phyloP scores from a whole-genome alignment of 2,888 invertebrate genomes.

The Scaptomyza parva region DNA sequence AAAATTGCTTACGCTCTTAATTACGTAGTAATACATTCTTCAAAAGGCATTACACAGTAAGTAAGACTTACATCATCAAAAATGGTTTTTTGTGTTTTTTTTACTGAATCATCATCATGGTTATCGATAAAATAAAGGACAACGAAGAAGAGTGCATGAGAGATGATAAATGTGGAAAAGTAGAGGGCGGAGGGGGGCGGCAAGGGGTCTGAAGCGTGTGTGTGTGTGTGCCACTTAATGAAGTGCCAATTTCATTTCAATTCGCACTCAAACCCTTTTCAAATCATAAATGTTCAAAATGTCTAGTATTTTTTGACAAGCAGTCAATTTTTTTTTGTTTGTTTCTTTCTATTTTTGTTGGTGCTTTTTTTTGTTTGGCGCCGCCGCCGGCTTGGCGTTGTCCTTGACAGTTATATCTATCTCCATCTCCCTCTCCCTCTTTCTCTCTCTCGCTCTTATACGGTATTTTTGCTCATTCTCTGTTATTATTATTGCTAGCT shows the following conservation, averaged over 20 bases:
- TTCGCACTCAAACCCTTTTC: constrained; percentile 18
- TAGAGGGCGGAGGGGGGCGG: no score
- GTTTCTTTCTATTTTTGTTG: no score
- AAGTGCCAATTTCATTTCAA: constrained; percentile 35
- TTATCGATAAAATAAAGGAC: no score
- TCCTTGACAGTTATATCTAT: constrained; percentile 44
- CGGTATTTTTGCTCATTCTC: not conserved
- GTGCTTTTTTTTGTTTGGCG: constrained; percentile 33
- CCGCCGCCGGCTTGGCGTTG: constrained; percentile 63
- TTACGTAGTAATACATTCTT: no score
- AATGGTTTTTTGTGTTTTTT: no score
- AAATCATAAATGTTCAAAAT: constrained; percentile 17
- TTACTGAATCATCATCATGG: no score
- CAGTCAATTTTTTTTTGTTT: constrained; percentile 17
- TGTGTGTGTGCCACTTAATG: constrained; percentile 8
- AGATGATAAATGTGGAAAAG: no score
- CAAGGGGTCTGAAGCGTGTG: constrained; percentile 1
- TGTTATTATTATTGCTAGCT: not conserved
- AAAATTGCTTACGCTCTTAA: no score
- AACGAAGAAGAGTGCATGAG: no score
- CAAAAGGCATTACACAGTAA: no score
- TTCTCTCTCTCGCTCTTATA: not conserved
- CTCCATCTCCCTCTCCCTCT: not conserved
- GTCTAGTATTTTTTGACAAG: constrained; percentile 25
- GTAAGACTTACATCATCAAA: no score